Evolutionary conservation across 2,888 invertebrate species (phyloP).

Genomic region (Barypeithes pellucidus): DNA sequence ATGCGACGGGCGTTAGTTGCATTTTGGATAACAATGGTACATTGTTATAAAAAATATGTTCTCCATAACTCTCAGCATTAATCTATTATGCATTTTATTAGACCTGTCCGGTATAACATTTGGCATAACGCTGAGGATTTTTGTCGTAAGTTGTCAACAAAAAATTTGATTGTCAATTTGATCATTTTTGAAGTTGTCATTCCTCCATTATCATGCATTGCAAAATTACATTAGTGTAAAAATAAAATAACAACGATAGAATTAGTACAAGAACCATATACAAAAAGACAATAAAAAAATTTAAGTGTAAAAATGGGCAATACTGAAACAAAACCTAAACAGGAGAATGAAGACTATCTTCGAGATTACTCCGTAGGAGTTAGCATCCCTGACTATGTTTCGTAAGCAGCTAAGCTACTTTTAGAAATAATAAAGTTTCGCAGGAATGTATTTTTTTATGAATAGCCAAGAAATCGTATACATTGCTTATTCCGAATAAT

Average conservation of each 20-base stretch:
- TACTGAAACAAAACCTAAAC: slow-evolving; percentile 11
- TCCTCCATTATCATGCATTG: slow-evolving; percentile 16
- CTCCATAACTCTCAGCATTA: no score
- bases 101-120: no score
- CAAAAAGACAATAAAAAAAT: not conserved
- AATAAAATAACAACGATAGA: slow-evolving; percentile 1
- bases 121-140: no score
- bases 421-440: not conserved
- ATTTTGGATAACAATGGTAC: no score
- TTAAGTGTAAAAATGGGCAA: slow-evolving; percentile 12
- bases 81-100: no score
- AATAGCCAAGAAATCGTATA: no score
- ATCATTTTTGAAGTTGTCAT: not conserved
- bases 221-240: slow-evolving; percentile 16
- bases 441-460: no score
- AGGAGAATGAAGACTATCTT: slow-evolving; percentile 27
- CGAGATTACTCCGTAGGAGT: slow-evolving; percentile 35
- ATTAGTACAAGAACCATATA: not conserved
- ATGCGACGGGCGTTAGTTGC: no score
- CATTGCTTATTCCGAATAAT: no score
- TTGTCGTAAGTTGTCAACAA: not conserved
- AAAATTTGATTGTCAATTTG: not conserved
- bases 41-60: no score
- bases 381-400: slow-evolving; percentile 28
- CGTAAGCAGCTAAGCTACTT: slow-evolving; percentile 23